Evolutionary conservation across 1,140 invertebrate genomes (phyloP).

Genomic region (Cardiocondyla obscurior): DNA sequence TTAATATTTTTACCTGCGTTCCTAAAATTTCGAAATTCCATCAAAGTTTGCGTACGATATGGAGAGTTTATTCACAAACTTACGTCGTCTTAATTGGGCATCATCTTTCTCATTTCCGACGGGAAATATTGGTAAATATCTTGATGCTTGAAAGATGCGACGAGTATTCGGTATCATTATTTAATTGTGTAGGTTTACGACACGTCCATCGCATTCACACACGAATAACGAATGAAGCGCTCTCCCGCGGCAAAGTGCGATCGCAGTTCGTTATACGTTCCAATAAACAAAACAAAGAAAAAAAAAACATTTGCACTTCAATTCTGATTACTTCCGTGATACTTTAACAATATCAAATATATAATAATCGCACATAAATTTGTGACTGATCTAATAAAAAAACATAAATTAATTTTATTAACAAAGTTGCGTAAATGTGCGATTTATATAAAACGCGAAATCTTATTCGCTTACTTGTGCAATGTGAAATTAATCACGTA

Average conservation of each 20-base stretch:
- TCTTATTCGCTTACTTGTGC: background rate
- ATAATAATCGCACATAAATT: background rate
- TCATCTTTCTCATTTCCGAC: background rate
- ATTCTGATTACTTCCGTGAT: background rate
- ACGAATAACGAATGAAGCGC: background rate
- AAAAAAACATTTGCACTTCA: background rate
- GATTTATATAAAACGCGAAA: background rate
- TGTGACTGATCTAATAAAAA: background rate
- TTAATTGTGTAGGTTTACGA: background rate
- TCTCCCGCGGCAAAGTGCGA: background rate
- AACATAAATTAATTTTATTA: background rate
- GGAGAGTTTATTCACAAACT: background rate
- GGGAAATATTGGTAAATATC: background rate
- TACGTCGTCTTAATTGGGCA: background rate
- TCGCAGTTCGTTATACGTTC: background rate
- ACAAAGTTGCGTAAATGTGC: background rate
- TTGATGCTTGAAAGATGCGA: background rate
- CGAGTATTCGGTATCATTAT: conserved; percentile 15
- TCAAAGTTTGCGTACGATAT: background rate
- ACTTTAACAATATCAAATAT: background rate
- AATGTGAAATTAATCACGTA: background rate
- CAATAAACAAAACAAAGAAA: too few relatives aligned
- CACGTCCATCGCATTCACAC: background rate
- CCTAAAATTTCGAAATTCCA: background rate
- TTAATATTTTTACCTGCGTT: background rate